These are phyloP conservation scores for Parasteatoda lunata DNA, from an alignment of 2,888 invertebrate species.

Conservation along the genomic window DNA sequence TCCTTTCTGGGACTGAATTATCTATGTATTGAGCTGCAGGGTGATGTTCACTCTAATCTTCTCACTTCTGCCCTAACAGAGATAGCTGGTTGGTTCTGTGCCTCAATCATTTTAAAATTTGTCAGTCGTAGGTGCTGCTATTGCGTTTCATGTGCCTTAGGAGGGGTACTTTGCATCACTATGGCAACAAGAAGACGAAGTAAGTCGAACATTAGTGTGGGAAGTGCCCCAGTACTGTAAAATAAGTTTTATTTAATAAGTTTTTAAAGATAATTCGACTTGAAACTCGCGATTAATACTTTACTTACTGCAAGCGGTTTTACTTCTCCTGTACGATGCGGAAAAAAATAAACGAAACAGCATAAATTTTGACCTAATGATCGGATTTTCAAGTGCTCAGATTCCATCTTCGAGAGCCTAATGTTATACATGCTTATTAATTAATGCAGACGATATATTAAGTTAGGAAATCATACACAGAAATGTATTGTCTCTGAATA, in stretches of 20 bases:
- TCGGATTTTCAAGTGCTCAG: no score
- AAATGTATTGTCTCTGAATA: no score
- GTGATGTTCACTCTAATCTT: constrained; percentile 88
- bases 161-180: constrained; percentile 79
- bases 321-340: no score
- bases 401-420: no score
- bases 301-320: no score
- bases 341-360: no score
- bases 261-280: no score
- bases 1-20: constrained; percentile 93
- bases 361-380: no score
- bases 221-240: neutral
- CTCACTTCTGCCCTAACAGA: constrained; percentile 88
- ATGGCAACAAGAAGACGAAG: constrained; percentile 59
- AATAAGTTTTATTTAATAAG: neutral
- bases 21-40: constrained; percentile 87
- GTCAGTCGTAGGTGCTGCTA: constrained; percentile 85
- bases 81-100: constrained; percentile 85
- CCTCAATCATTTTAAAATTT: constrained; percentile 85
- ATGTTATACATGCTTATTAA: no score
- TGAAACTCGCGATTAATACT: no score
- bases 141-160: constrained; percentile 86
- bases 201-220: neutral
- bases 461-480: no score
- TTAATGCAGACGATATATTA: no score